phyloP scores from a whole-genome alignment of 1,140 invertebrate species.

The Homarus americanus region DNA sequence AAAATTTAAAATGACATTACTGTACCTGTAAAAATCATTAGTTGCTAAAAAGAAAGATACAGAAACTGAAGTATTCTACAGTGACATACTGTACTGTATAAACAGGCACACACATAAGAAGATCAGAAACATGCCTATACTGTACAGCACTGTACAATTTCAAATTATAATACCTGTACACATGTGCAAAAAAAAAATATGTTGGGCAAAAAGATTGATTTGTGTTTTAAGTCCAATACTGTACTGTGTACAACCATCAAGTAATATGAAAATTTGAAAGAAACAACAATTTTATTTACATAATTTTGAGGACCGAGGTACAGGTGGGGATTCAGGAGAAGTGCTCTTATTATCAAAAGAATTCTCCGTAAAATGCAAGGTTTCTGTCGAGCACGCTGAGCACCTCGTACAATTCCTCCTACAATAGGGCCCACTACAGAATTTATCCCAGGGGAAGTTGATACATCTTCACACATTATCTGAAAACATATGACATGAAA shows the following conservation, averaged over 20 bases:
- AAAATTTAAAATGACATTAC: too few species aligned
- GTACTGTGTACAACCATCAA: too few species aligned
- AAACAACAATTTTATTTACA: slow-evolving; percentile 49
- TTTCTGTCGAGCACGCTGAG: slow-evolving; percentile 70
- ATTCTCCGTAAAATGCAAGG: slow-evolving; percentile 66
- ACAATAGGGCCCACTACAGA: slow-evolving; percentile 66
- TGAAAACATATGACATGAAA: slow-evolving; percentile 6
- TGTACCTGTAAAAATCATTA: too few species aligned
- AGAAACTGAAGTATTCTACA: not conserved
- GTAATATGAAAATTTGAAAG: not conserved
- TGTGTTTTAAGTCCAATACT: too few species aligned
- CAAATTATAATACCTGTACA: too few species aligned
- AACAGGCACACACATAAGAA: too few species aligned
- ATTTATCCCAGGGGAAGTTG: slow-evolving; percentile 54
- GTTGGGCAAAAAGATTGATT: too few species aligned
- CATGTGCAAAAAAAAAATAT: too few species aligned
- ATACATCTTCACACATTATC: slow-evolving; percentile 68
- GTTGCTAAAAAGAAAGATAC: too few species aligned
- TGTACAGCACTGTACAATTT: too few species aligned
- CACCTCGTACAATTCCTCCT: slow-evolving; percentile 62
- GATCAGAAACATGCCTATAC: too few species aligned
- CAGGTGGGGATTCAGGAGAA: slow-evolving; percentile 66
- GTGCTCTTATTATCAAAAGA: slow-evolving; percentile 66
- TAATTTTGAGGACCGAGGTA: slow-evolving; percentile 73
- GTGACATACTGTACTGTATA: too few species aligned